A percentile compares a stretch with the other conserved stretches of the same genome.
These are phyloP conservation scores for Caenorhabditis brenneri DNA, from an alignment of 1,140 invertebrate genomes.

Conservation along the genomic window DNA sequence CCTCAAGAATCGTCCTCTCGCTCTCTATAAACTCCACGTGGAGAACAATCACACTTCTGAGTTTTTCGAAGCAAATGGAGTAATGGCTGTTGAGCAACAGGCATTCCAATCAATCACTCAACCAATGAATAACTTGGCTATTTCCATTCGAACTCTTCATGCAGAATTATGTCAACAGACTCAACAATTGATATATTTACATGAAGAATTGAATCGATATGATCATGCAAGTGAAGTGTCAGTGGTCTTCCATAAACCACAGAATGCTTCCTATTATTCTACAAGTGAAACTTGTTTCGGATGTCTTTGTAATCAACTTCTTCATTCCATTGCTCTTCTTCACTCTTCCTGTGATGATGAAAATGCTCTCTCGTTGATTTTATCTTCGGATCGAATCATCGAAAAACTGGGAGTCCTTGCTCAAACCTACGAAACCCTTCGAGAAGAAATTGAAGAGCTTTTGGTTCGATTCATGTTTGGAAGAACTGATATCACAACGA, in stretches of 20 bases:
- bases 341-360: slow-evolving; percentile 41
- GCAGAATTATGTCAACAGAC: slow-evolving; percentile 47
- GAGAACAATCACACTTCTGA: slow-evolving; percentile 24
- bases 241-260: slow-evolving; percentile 5
- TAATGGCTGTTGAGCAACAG: not conserved
- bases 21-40: not conserved
- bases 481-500: not conserved
- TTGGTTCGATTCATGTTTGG: not conserved
- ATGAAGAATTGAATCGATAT: slow-evolving; percentile 20
- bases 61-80: slow-evolving; percentile 13
- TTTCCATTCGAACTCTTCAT: not conserved
- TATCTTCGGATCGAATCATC: not conserved
- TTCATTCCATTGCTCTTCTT: slow-evolving; percentile 44
- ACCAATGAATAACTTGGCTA: not conserved
- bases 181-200: slow-evolving; percentile 38
- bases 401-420: not conserved
- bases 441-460: not conserved
- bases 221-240: slow-evolving; percentile 2
- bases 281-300: slow-evolving; percentile 47
- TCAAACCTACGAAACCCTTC: not conserved
- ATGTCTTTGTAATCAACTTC: slow-evolving; percentile 42
- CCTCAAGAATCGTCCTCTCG: slow-evolving; percentile 34
- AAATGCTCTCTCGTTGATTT: not conserved
- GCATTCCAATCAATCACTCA: not conserved
- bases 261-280: slow-evolving; percentile 35